phyloP scores from a whole-genome alignment of 2,113 vertebrate species.

The Eptesicus fuscus region DNA sequence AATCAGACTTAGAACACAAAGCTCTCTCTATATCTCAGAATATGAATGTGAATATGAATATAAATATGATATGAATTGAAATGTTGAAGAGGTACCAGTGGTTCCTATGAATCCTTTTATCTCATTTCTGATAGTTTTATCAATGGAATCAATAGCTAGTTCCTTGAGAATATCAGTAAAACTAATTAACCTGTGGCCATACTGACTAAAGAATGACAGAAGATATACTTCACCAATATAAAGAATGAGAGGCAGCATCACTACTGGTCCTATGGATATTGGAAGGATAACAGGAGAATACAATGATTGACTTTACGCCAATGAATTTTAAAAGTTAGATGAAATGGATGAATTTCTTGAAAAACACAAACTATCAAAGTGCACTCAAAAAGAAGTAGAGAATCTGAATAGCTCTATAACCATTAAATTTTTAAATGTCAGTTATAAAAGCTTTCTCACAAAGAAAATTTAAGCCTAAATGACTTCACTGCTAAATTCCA shows the following conservation, averaged over 20 bases:
- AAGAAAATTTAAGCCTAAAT: not conserved
- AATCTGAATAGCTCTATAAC: not conserved
- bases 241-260: not conserved
- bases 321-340: too few relatives aligned
- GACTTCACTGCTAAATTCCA: not conserved
- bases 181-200: not conserved
- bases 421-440: not conserved
- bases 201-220: not conserved
- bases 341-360: too few relatives aligned
- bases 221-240: not conserved
- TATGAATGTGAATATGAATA: fast-evolving
- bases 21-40: not conserved
- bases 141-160: not conserved
- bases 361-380: not conserved
- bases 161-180: not conserved
- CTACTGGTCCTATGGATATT: too few relatives aligned
- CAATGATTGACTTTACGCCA: too few relatives aligned
- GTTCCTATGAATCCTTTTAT: not conserved
- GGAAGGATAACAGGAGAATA: too few relatives aligned
- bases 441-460: not conserved
- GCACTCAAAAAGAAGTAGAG: not conserved
- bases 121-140: not conserved
- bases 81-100: too few relatives aligned
- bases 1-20: not conserved
- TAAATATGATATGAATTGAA: too few relatives aligned